A percentile compares a stretch with the other conserved stretches of the same genome.
These are phyloP conservation scores for Eurois occulta DNA, from an alignment of 2,888 invertebrate genomes.

Conservation along the genomic window DNA sequence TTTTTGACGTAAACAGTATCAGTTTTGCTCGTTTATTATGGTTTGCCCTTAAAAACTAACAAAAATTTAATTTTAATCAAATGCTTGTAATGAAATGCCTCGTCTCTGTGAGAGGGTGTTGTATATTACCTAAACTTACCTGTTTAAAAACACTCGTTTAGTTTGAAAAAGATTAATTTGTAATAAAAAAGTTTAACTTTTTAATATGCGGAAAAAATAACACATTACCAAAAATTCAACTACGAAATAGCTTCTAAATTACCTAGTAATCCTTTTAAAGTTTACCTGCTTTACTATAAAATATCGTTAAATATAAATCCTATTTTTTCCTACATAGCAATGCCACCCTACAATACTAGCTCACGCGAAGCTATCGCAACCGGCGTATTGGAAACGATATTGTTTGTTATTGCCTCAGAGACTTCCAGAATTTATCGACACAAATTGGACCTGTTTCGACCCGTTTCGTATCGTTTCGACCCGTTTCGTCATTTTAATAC, in stretches of 20 bases:
- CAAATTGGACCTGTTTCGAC: slow-evolving; percentile 71
- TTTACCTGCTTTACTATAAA: neutral
- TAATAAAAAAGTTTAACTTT: neutral
- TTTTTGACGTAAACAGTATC: neutral
- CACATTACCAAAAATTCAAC: neutral
- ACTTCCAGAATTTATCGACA: slow-evolving; percentile 72
- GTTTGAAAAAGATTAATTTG: neutral
- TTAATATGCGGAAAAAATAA: neutral
- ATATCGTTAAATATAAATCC: slow-evolving; percentile 1
- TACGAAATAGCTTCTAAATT: neutral
- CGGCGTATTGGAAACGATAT: slow-evolving; percentile 79
- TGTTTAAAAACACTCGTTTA: neutral
- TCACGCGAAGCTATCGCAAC: slow-evolving; percentile 66
- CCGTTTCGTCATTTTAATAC: slow-evolving; percentile 72
- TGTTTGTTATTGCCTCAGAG: slow-evolving; percentile 80
- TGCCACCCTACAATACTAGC: slow-evolving; percentile 53
- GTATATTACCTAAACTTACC: neutral
- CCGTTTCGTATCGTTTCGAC: slow-evolving; percentile 33
- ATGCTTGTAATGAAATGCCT: neutral
- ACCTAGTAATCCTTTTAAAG: neutral
- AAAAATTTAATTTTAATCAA: neutral
- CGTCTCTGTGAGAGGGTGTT: neutral
- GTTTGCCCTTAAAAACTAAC: neutral
- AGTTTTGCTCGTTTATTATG: neutral
- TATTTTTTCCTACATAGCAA: neutral